Evolutionary conservation across 2,797 vertebrate species (phyloP).

Genomic region (Dendrocincla tyrannina): DNA sequence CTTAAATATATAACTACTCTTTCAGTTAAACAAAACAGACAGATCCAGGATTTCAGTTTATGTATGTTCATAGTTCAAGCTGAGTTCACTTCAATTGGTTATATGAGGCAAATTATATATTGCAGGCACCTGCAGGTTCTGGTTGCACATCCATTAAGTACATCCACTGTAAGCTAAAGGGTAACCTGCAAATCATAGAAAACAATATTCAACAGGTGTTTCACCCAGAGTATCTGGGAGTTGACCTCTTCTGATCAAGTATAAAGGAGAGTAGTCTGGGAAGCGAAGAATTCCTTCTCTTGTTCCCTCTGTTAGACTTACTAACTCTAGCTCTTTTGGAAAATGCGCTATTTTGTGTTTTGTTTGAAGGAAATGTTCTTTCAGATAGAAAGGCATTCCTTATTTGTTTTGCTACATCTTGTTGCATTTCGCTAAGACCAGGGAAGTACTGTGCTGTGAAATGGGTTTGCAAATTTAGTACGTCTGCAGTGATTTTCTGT

Average conservation of each 20-base stretch:
- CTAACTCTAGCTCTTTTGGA: background rate
- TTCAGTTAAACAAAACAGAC: background rate
- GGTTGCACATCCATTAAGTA: background rate
- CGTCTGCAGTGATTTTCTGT: background rate
- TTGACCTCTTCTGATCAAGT: background rate
- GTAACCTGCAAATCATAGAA: background rate
- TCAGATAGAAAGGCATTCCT: background rate
- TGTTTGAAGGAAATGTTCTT: background rate
- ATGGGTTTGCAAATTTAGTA: background rate
- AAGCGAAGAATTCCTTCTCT: background rate
- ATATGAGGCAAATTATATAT: background rate
- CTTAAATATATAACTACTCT: background rate
- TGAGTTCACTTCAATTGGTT: background rate
- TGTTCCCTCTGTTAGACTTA: background rate
- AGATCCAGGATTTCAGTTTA: background rate
- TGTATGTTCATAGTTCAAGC: background rate
- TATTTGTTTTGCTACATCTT: background rate
- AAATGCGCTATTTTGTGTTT: background rate
- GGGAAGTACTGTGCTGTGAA: background rate
- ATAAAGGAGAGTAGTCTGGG: background rate
- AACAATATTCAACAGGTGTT: slow-evolving; percentile 23
- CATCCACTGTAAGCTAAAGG: background rate
- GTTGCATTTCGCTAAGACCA: background rate
- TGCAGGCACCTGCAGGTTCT: slow-evolving; percentile 1
- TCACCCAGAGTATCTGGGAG: background rate